Base-by-base conservation (phyloP, 1,140 invertebrate genomes). In the Cotesia vestalis region DNA sequence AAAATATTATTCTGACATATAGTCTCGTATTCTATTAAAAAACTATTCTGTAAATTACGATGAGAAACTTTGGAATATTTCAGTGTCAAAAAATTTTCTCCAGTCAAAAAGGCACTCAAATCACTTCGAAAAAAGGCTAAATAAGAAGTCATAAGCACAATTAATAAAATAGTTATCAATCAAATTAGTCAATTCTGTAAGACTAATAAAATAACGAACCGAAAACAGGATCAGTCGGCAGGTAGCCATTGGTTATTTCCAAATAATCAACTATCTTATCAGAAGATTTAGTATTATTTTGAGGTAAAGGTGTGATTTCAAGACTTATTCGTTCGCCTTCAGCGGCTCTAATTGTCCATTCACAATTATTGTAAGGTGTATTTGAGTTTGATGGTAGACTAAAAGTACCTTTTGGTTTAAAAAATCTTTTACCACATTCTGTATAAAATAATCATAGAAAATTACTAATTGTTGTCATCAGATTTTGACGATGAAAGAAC, bases 301-400 rank as follows among this genome's bases (percentile, higher is more conserved):
- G 92, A 64, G 99, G 94, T 75, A 98, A 86, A 70, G 92, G 92
- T 0, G 95, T 97, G 66, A 99, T 93, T 79, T 98, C 98, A 0
- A 99, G 87, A 0, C 96, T 91, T 64, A 99, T 97, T 66, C 94
- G 90, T 85, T 99, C 97, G 0, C 98, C 98, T 77, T 98, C 96
- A 0, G 97, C 98, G 0, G 96, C 97, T 0, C 96, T 96, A 66
- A 99, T 98, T 55, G 97, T 88, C 97, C 97, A 99, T 87, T 97
- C 95, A 82, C 96, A 98, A 60, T 90, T 88, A 73, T 96, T 93
- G 0, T 91, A 90, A 4, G 86, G 88, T 59, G 88, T 89, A 40
- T 88, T 88, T 4, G 89, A 88, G 84, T 93, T 92, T 0, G 89
- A 89, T 0, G 96, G 94, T 0, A 94, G 93, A 66, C 89, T 89